Evolutionary conservation across 2,797 vertebrate species (phyloP).

Genomic region (Chromis chromis): DNA sequence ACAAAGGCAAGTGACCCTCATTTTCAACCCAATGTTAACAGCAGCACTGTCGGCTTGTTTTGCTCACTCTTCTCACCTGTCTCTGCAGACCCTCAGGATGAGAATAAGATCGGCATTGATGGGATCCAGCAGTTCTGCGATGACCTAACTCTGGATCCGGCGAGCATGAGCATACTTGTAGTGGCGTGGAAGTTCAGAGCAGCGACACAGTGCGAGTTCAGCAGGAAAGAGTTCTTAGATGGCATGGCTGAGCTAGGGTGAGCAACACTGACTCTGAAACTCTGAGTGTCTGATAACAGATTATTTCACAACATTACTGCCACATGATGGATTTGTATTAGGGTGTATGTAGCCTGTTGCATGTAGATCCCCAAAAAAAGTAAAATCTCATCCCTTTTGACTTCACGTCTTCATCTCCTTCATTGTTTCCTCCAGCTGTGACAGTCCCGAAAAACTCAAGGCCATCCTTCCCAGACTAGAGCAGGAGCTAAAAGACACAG

Average conservation of each 20-base stretch:
- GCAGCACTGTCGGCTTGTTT: neutral
- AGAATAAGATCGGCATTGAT: slow-evolving; percentile 97
- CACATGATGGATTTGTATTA: no score
- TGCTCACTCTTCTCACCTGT: slow-evolving; percentile 11
- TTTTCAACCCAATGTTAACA: no score
- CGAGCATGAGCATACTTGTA: slow-evolving; percentile 93
- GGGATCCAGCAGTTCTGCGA: slow-evolving; percentile 98
- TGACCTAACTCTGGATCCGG: slow-evolving; percentile 93
- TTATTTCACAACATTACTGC: no score
- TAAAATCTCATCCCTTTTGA: no score
- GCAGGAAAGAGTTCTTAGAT: slow-evolving; percentile 95
- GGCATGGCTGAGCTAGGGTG: slow-evolving; percentile 96
- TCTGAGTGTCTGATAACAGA: neutral
- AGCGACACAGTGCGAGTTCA: slow-evolving; percentile 97
- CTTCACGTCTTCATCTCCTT: neutral
- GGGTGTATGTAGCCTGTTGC: no score
- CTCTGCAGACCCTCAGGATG: slow-evolving; percentile 93
- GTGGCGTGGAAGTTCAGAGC: slow-evolving; percentile 97
- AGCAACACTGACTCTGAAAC: slow-evolving; percentile 60
- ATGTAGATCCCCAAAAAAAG: no score
- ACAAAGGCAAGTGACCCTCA: slow-evolving; percentile 88
- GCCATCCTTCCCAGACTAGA: slow-evolving; percentile 92
- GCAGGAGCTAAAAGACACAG: slow-evolving; percentile 93
- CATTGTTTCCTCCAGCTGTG: slow-evolving; percentile 85
- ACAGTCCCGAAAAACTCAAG: slow-evolving; percentile 94